These are phyloP conservation scores for Trogon melanurus DNA, from an alignment of 2,113 vertebrate genomes.

Conservation along the genomic window DNA sequence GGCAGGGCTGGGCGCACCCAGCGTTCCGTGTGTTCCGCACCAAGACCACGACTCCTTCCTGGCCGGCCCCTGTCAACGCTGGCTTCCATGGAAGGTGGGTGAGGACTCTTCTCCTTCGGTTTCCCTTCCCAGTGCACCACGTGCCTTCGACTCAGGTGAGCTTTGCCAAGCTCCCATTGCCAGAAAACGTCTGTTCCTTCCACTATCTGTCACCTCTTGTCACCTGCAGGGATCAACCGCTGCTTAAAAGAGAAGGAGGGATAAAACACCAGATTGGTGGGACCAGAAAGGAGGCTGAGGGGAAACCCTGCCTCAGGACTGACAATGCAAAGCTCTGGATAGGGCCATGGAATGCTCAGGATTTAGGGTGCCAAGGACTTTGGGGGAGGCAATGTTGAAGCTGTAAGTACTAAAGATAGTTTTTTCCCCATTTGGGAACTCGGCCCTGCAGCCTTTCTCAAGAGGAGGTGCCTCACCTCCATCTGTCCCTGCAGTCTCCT, in stretches of 20 bases:
- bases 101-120: no score
- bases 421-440: neutral
- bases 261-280: no score
- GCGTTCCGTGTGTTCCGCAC: rapidly evolving
- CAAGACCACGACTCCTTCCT: neutral
- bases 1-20: neutral
- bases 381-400: neutral
- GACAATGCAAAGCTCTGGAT: neutral
- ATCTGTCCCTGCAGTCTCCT: neutral
- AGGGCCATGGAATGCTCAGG: neutral
- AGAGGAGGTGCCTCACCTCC: neutral
- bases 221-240: neutral
- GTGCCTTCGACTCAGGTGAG: neutral
- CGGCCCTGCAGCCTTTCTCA: no score
- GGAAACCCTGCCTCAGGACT: neutral
- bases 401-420: neutral
- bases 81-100: rapidly evolving
- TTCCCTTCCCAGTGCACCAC: neutral
- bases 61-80: neutral
- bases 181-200: neutral
- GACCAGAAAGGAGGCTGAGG: neutral
- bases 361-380: no score
- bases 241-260: no score
- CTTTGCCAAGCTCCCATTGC: neutral
- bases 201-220: rapidly evolving